A percentile compares a stretch with the other conserved stretches of the same genome.
phyloP scores from a whole-genome alignment of 2,888 invertebrate species.

The Lottia gigantea region DNA sequence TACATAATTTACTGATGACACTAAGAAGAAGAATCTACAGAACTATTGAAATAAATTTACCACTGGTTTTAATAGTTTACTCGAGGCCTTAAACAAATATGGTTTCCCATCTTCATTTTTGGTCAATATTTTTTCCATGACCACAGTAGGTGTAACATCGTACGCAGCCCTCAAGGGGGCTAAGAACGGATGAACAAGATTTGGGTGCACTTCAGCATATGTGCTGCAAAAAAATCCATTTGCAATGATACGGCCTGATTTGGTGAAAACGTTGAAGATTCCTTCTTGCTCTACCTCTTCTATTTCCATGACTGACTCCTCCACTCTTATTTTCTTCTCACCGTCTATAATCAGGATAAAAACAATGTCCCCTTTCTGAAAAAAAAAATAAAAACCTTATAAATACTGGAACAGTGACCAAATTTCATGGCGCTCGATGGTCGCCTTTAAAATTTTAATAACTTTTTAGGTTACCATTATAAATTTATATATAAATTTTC shows the following conservation, averaged over 20 bases:
- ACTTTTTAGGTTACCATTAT: too few relatives aligned
- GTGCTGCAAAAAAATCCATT: not conserved
- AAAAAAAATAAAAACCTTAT: not conserved
- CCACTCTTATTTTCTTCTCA: not conserved
- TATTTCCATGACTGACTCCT: not conserved
- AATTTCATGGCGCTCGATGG: not conserved
- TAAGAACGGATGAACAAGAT: not conserved
- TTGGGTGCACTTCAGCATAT: not conserved
- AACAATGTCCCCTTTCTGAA: not conserved
- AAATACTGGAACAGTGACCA: not conserved
- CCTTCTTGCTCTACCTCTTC: not conserved
- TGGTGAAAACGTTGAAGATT: not conserved
- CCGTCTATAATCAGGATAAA: not conserved
- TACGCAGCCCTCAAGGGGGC: not conserved
- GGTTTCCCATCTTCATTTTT: not conserved
- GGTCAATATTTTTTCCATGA: not conserved
- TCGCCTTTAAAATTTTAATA: too few relatives aligned
- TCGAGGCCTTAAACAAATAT: not conserved
- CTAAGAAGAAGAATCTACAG: too few relatives aligned
- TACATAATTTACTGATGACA: too few relatives aligned
- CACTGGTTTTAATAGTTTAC: not conserved
- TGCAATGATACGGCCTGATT: not conserved
- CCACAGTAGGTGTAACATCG: not conserved
- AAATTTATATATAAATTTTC: too few relatives aligned
- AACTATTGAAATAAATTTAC: too few relatives aligned